Evolutionary conservation across 2,888 invertebrate species (phyloP), one percentile per base, ranked within the genome.

Genomic region (Mystacides longicornis): DNA sequence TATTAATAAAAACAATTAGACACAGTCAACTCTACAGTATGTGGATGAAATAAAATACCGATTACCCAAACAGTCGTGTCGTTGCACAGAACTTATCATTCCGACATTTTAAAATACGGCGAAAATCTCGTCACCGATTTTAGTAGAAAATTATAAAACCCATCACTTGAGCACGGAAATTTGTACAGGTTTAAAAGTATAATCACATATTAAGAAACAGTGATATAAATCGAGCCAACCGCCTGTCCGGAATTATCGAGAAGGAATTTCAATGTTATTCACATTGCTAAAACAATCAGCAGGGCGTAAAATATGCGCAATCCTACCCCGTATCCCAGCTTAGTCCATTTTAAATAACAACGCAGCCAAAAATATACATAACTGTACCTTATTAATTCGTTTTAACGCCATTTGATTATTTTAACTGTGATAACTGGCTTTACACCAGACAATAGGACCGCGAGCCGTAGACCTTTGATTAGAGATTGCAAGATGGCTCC

Each of bases 301-400:
- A 71, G 71, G 71, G 72, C 72, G 71, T 72, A 67, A 69, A 71
- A 69, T 70, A 69, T 37, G 37, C 37, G 37, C 37, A 37, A 37
- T 37, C 37, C 37, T 37, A 4, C 37, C 16, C 14, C 14, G 14
- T 16, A 37, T 37, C 3, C 14, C 14, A 16, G 14, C 37, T 37
- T 16, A 37, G n/a, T n/a, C 37, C 14, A 14, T 37, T 14, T n/a
- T n/a, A 37, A 37, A 14, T 37, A 7, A 37, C 14, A 37, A 37
- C 37, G 37, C 14, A n/a, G 16, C 37, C 37, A 37, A 37, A 37
- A n/a, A 37, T 37, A 37, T 37, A 37, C 16, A 50, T 48, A 49
- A 55, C 55, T 85, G 74, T 85, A 89, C 89, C 91, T 92, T 92
- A 86, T 92, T 92, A 85, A 92, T 92, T 89, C 92, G 87, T 87